Evolutionary conservation across 2,888 invertebrate species (phyloP).

Genomic region (Leucozona laternaria): DNA sequence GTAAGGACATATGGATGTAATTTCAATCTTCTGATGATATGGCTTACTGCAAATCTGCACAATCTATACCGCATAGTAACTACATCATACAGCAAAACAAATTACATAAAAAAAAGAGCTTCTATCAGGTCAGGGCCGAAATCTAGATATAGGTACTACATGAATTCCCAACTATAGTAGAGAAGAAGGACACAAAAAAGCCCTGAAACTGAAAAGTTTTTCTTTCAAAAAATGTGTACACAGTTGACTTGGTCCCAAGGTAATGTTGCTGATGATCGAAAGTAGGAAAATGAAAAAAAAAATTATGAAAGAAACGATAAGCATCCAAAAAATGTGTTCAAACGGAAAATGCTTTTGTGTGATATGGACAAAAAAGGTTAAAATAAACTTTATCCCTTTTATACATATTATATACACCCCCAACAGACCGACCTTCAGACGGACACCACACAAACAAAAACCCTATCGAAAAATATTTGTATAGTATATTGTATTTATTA

Average conservation of each 20-base stretch:
- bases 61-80: neutral
- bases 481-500: too few species aligned
- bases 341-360: neutral
- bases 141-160: too few species aligned
- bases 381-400: neutral
- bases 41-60: neutral
- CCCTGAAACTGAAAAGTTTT: neutral
- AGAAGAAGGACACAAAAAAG: neutral
- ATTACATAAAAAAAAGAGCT: neutral
- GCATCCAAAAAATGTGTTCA: neutral
- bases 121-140: neutral
- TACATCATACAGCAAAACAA: neutral
- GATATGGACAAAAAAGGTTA: neutral
- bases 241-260: neutral
- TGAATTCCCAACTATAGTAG: neutral
- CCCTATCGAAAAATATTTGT: neutral
- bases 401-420: neutral
- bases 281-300: neutral
- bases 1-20: slow-evolving; percentile 42
- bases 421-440: neutral
- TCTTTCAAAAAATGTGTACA: neutral
- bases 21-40: slow-evolving; percentile 15
- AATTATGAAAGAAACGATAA: neutral
- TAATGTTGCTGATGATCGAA: neutral
- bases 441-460: neutral